Evolutionary conservation across 2,113 vertebrate genomes (phyloP), one percentile per base, ranked within the genome.

Genomic region (Pseudois nayaur): DNA sequence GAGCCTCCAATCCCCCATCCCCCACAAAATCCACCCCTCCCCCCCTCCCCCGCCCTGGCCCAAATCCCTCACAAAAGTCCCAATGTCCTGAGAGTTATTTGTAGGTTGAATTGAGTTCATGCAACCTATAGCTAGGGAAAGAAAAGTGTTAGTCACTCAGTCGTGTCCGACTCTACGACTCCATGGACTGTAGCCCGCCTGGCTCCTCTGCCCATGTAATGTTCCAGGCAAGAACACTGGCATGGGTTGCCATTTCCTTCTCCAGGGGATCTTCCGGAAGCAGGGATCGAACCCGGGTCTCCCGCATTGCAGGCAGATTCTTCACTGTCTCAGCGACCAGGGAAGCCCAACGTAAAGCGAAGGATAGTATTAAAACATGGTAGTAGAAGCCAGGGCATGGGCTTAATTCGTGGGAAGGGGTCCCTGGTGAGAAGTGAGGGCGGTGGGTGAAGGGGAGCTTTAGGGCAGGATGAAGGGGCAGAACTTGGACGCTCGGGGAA

Each of bases 81-180:
- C 23, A 0, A 29, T 29, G 15, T n/a, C 23, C 36, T 19, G 6
- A 4, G 8, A 45, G 31, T 52, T 31, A 1, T 36, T 52, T 54
- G 60, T 5, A 23, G 57, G 33, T 4, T 14, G 55, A 79, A 13
- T 7, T 29, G 3, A 16, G 33, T 40, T 13, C 3, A 5, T 0
- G 50, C 21, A 23, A 31, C n/a, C 64, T 3, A 2, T 54, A 43
- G 86, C 62, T 6, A 2, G 2, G 0, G 50, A 43, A 71, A 36
- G 64, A 71, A 71, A 71, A 71, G 17, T 36, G n/a, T 71, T 71
- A 71, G 64, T 71, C 17, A 67, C 64, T 67, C 64, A 71, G 64
- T 71, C n/a, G n/a, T 71, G 64, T 71, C n/a, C 17, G 9, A 21
- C 64, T 71, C 17, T 71, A 36, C n/a, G n/a, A 71, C 9, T 36